These are phyloP conservation scores for Lamprologus sp. DNA, from an alignment of 2,113 vertebrate species.

Conservation along the genomic window DNA sequence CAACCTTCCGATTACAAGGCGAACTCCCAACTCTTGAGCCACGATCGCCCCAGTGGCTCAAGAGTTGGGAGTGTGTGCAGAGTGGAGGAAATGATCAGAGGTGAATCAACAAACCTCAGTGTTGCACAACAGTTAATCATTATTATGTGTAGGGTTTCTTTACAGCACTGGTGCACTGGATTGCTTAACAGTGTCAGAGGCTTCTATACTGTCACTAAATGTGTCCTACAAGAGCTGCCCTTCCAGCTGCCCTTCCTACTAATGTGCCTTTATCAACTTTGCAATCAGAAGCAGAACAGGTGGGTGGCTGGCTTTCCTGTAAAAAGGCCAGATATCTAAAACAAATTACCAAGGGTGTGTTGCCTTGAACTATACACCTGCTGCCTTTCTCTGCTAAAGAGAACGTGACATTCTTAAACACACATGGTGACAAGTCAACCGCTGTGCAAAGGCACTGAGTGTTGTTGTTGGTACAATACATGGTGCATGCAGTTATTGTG, in stretches of 20 bases:
- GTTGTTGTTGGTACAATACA: not conserved
- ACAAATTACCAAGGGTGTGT: constrained; percentile 43
- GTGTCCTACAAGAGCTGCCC: not conserved
- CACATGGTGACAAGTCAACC: not conserved
- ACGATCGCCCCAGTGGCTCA: too few relatives aligned
- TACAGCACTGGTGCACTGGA: not conserved
- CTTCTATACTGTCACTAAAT: not conserved
- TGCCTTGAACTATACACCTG: not conserved
- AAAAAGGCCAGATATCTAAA: constrained; percentile 24
- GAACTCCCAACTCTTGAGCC: too few relatives aligned
- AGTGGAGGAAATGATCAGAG: not conserved
- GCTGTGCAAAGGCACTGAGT: not conserved
- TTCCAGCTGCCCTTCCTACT: not conserved
- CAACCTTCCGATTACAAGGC: too few relatives aligned
- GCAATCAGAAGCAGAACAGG: constrained; percentile 24
- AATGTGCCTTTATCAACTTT: constrained; percentile 9
- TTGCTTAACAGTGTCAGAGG: not conserved
- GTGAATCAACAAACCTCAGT: not conserved
- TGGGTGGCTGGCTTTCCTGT: constrained; percentile 13
- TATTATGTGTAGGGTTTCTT: not conserved
- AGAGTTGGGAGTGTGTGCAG: not conserved
- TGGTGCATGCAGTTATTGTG: not conserved
- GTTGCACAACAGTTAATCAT: not conserved
- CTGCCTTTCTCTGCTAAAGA: not conserved
- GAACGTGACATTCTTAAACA: not conserved